Conservation (phyloP, 2,113 vertebrate genomes). For the Polypterus senegalus region DNA sequence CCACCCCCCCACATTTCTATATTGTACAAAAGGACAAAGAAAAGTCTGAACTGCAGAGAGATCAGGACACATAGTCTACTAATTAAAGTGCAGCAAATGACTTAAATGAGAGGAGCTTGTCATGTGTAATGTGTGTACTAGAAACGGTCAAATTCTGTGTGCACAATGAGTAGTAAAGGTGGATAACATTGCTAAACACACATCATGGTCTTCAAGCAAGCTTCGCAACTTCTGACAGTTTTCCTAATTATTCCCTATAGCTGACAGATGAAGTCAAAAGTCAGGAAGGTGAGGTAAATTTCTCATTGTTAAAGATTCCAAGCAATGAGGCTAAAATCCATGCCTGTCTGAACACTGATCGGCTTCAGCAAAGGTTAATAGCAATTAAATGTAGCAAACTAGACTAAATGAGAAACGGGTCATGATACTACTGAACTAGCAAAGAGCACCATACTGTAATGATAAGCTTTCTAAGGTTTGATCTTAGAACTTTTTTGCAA, state of each 20-base stretch:
- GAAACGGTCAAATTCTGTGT: slow-evolving; percentile 51
- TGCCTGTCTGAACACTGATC: slow-evolving; percentile 69
- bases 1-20: slow-evolving; percentile 35
- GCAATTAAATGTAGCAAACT: slow-evolving; percentile 75
- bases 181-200: slow-evolving; percentile 39
- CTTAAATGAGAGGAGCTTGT: slow-evolving; percentile 46
- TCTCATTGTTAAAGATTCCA: slow-evolving; percentile 56
- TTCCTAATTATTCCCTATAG: slow-evolving; percentile 64
- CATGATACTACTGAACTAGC: slow-evolving; percentile 57
- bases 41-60: slow-evolving; percentile 27
- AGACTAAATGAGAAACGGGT: slow-evolving; percentile 66
- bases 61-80: slow-evolving; percentile 53
- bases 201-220: slow-evolving; percentile 38
- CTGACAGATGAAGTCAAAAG: slow-evolving; percentile 54
- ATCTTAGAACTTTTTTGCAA: slow-evolving; percentile 5
- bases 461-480: slow-evolving; percentile 27
- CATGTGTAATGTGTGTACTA: slow-evolving; percentile 43
- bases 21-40: slow-evolving; percentile 56
- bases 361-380: slow-evolving; percentile 75
- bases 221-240: slow-evolving; percentile 57
- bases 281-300: slow-evolving; percentile 50
- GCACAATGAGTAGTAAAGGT: slow-evolving; percentile 52
- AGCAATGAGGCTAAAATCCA: slow-evolving; percentile 59
- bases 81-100: slow-evolving; percentile 60
- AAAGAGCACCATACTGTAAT: slow-evolving; percentile 51